Evolutionary conservation across 2,113 vertebrate genomes (phyloP).

Genomic region (Craseonycteris thonglongyai): DNA sequence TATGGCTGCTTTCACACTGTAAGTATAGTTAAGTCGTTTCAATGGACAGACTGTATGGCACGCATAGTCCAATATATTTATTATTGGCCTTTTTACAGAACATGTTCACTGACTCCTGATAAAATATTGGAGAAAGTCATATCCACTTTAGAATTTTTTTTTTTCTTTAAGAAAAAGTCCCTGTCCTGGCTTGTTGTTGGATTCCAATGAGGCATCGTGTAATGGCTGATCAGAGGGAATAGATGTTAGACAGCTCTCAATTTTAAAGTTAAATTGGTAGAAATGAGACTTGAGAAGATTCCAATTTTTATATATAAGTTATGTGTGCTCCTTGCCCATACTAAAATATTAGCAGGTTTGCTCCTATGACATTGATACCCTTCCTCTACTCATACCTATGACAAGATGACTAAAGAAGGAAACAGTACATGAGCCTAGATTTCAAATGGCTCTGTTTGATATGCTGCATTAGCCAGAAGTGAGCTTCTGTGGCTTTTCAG

Average conservation of each 20-base stretch:
- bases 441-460: not conserved
- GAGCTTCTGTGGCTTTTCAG: not conserved
- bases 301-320: not conserved
- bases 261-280: not conserved
- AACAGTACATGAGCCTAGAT: not conserved
- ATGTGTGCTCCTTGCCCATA: not conserved
- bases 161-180: not conserved
- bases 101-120: not conserved
- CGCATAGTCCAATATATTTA: not conserved
- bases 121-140: not conserved
- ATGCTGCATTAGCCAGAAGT: not conserved
- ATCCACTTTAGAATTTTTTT: not conserved
- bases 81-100: not conserved
- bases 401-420: not conserved
- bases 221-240: not conserved
- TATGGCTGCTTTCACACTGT: not conserved
- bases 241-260: not conserved
- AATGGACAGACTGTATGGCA: not conserved
- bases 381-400: not conserved
- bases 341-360: not conserved
- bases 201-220: not conserved
- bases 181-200: not conserved
- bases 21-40: not conserved
- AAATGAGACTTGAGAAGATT: not conserved
- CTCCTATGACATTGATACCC: not conserved